Evolutionary conservation across 2,888 invertebrate species (phyloP).

Genomic region (Noctua pronuba): DNA sequence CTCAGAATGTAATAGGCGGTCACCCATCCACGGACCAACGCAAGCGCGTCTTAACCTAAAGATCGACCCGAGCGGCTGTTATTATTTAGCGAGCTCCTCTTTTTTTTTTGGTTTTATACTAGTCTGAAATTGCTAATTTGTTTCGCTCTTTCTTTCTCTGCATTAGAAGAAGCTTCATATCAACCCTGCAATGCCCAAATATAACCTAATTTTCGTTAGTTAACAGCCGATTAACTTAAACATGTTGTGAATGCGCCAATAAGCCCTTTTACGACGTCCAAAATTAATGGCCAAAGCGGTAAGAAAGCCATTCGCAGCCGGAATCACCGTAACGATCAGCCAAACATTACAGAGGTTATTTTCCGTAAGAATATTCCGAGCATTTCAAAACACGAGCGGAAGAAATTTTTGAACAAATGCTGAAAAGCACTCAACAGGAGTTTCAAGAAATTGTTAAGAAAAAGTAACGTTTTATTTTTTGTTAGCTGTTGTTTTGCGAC

Average conservation of each 20-base stretch:
- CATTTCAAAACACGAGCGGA: conserved; percentile 8
- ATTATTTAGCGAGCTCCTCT: too few species aligned
- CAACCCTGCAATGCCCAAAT: neutral
- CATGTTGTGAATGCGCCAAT: neutral
- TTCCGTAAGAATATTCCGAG: conserved; percentile 18
- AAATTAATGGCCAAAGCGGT: neutral
- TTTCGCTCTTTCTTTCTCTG: neutral
- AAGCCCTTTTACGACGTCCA: neutral
- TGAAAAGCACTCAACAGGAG: conserved; percentile 9
- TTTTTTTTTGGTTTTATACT: too few species aligned
- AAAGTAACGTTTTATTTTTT: conserved; percentile 2
- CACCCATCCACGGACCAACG: too few species aligned
- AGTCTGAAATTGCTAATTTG: too few species aligned
- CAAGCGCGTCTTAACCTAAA: too few species aligned
- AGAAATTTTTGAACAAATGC: conserved; percentile 32
- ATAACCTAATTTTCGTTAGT: neutral
- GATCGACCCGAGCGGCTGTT: too few species aligned
- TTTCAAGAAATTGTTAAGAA: neutral
- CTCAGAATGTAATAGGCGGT: too few species aligned
- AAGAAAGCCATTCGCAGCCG: neutral
- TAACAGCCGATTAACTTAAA: conserved; percentile 16
- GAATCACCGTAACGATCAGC: neutral
- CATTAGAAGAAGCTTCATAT: neutral
- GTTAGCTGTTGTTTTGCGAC: too few species aligned
- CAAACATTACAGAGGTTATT: conserved; percentile 4